These are phyloP conservation scores for Ciconia nigra DNA, from an alignment of 2,797 vertebrate species.

Conservation along the genomic window DNA sequence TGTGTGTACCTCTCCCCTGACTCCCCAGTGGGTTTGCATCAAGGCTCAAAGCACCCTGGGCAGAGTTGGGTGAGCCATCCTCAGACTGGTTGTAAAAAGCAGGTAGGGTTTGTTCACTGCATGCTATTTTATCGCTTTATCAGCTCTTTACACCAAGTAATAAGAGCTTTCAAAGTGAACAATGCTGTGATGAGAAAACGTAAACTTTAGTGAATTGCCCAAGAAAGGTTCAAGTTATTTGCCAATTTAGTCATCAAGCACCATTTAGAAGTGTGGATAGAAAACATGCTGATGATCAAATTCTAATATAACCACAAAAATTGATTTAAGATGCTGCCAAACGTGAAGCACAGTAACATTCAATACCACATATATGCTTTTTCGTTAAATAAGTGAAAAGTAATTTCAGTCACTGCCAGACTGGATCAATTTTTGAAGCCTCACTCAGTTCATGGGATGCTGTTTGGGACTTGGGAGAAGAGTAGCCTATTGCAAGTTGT, in stretches of 20 bases:
- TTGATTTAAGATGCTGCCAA: background rate
- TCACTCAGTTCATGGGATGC: background rate
- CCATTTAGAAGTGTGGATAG: background rate
- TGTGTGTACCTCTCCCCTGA: background rate
- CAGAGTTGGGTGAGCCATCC: background rate
- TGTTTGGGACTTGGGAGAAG: background rate
- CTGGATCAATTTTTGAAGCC: background rate
- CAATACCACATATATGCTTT: background rate
- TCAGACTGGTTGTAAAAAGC: background rate
- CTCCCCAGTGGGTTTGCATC: background rate
- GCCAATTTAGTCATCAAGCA: background rate
- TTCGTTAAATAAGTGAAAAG: background rate
- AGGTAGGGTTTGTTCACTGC: background rate
- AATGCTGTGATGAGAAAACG: background rate
- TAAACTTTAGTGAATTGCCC: background rate
- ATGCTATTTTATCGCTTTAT: background rate
- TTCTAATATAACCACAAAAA: background rate
- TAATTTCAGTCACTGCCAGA: background rate
- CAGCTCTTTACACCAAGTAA: background rate
- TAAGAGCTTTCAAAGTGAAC: background rate
- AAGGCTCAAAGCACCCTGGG: background rate
- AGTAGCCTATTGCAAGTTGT: background rate
- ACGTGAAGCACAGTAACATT: background rate
- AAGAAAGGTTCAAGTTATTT: background rate
- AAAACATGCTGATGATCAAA: background rate